Conservation (phyloP, 2,797 vertebrate genomes). For the Anguilla marmorata region DNA sequence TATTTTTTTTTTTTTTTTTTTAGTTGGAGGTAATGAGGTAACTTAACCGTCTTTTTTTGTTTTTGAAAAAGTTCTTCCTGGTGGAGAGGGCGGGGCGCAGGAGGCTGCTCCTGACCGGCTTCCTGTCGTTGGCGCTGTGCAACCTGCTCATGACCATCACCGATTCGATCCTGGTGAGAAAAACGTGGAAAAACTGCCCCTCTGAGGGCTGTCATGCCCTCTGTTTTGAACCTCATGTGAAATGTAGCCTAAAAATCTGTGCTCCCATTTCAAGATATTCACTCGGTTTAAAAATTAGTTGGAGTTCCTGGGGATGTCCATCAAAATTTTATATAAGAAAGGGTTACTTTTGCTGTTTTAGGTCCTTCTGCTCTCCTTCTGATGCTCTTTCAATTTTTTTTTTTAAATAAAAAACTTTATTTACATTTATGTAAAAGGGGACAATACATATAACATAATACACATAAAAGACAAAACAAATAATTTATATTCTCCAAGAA, state of each 20-base stretch:
- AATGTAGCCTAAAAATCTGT: neutral
- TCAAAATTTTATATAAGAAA: neutral
- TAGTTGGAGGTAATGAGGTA: neutral
- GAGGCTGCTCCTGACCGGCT: constrained; percentile 64
- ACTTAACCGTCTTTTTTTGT: neutral
- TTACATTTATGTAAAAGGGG: neutral
- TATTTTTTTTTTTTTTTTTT: neutral
- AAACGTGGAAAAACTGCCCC: neutral
- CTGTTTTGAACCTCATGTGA: neutral
- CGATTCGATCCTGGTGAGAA: constrained; percentile 69
- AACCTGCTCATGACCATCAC: constrained; percentile 72
- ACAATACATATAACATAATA: no score
- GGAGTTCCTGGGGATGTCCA: neutral
- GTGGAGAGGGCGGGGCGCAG: constrained; percentile 64
- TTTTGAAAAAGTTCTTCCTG: constrained; percentile 62
- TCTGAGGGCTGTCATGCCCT: neutral
- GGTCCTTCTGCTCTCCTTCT: no score
- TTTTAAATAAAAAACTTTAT: neutral
- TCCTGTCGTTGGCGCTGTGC: constrained; percentile 63
- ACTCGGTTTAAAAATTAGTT: neutral
- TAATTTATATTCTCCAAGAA: no score
- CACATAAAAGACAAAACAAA: no score
- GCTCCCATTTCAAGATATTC: neutral
- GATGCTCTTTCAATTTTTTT: no score
- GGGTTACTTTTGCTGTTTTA: neutral